phyloP scores from a whole-genome alignment of 2,797 vertebrate genomes.

The Sebastes oblongus region DNA sequence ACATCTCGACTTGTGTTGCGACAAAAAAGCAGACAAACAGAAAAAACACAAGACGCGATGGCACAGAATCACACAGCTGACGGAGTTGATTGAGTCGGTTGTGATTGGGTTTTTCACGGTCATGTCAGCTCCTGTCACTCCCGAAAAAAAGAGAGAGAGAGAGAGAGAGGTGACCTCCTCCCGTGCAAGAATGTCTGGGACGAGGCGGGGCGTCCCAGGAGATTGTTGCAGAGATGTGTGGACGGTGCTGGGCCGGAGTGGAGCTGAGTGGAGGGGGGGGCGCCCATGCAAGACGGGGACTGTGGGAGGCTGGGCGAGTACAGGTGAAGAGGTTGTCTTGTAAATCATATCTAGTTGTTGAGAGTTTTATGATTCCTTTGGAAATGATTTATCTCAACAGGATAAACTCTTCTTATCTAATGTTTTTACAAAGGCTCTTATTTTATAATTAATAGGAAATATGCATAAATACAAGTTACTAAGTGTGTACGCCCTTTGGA shows the following conservation, averaged over 20 bases:
- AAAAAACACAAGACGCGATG: slow-evolving; percentile 50
- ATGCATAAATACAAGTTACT: neutral
- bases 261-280: slow-evolving; percentile 39
- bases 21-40: slow-evolving; percentile 63
- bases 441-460: neutral
- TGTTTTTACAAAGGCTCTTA: neutral
- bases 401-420: neutral
- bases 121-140: slow-evolving; percentile 40
- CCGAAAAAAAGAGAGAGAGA: slow-evolving; percentile 22
- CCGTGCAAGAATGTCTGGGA: slow-evolving; percentile 52
- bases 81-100: slow-evolving; percentile 53
- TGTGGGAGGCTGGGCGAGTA: slow-evolving; percentile 40
- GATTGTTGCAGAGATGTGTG: slow-evolving; percentile 55
- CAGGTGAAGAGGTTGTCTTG: slow-evolving; percentile 8
- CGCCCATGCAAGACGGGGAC: slow-evolving; percentile 48
- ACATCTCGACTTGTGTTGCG: slow-evolving; percentile 24
- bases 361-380: neutral
- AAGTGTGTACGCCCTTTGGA: neutral
- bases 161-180: slow-evolving; percentile 19
- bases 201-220: slow-evolving; percentile 32
- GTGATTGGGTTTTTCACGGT: slow-evolving; percentile 41
- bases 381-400: neutral
- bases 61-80: slow-evolving; percentile 65
- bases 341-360: neutral
- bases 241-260: slow-evolving; percentile 47